A percentile compares a stretch with the other conserved stretches of the same genome.
phyloP scores from a whole-genome alignment of 2,113 vertebrate species.

The Paratilapia polleni region DNA sequence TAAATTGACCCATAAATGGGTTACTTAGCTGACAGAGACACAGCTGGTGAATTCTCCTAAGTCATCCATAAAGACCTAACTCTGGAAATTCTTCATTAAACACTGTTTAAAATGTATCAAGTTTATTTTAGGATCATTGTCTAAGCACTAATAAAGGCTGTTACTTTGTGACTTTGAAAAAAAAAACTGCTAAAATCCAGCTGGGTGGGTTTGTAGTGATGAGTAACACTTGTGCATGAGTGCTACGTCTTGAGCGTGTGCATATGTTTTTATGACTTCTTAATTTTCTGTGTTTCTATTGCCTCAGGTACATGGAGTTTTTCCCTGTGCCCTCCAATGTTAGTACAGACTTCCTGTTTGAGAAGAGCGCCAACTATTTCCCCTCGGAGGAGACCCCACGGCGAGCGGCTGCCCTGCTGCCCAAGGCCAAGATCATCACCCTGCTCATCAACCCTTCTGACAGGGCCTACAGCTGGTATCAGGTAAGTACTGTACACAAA shows the following conservation, averaged over 20 bases:
- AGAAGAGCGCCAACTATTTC: constrained; percentile 98
- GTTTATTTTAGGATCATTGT: constrained; percentile 25
- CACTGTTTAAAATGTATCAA: constrained; percentile 23
- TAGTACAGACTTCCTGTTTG: constrained; percentile 95
- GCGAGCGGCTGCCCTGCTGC: constrained; percentile 89
- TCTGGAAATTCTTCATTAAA: constrained; percentile 43
- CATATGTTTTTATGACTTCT: constrained; percentile 6
- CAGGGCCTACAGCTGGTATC: constrained; percentile 96
- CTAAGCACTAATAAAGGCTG: constrained; percentile 7
- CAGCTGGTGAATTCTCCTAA: constrained; percentile 64
- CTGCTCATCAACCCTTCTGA: constrained; percentile 96
- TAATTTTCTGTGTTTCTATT: constrained; percentile 16
- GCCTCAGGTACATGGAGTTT: constrained; percentile 97
- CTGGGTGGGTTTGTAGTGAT: neutral
- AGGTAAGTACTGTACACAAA: constrained; percentile 79
- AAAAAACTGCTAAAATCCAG: neutral
- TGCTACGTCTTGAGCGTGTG: neutral
- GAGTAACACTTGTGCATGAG: neutral
- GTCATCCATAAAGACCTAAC: constrained; percentile 49
- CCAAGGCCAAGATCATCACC: constrained; percentile 96
- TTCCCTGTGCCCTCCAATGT: constrained; percentile 93
- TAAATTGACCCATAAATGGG: constrained; percentile 74
- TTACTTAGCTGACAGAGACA: constrained; percentile 62
- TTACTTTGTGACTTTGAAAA: constrained; percentile 56
- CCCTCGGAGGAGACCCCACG: constrained; percentile 94